Base-by-base conservation (phyloP, 35 echinoderm and acorn worm genomes). In the Holothuria glaberrima region DNA sequence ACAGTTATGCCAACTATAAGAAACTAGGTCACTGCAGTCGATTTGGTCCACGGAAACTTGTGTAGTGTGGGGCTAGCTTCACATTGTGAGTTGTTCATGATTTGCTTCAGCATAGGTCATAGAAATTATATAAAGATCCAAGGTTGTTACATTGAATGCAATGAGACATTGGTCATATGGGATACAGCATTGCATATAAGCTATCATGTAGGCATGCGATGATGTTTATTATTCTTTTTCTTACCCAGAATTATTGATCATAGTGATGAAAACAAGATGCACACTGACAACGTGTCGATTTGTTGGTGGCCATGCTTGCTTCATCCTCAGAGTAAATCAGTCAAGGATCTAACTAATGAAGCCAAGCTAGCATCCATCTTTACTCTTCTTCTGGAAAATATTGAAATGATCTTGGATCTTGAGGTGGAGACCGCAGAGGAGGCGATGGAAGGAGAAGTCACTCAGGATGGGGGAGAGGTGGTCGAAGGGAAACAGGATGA, bases 301-400 rank as follows among this genome's bases (percentile, higher is more conserved):
- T 99, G 97, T 44, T 99, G 97, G 97, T 99, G 93, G 97, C 97
- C 97, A 3, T 92, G 90, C 36, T 89, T 99, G 30, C 87, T 99
- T 5, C 97, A 99, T 24, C 97, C 97, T 0, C 79, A 95, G 67
- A 92, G 75, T 91, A 95, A 92, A 20, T 92, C 89, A 10, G 61
- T 99, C 25, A 91, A 99, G 50, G 97, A 94, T 33, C 60, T 99
- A 18, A 89, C 97, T 63, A 94, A 95, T 30, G 91, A 99, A 65
- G 59, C 88, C 17, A 92, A 92, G 50, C 91, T 99, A 20, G 68
- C 92, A 22, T 90, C 84, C 52, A 88, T 97, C 29, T 86, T 97
- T 44, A 90, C 94, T 26, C 52, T 85, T 1, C 77, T 94, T 29
- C 75, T 97, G 12, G 38, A 91, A 59, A 87, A 87, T 20, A 27